These are phyloP conservation scores for Zaprionus lachaisei DNA, from an alignment of 1,140 invertebrate species.

Conservation along the genomic window DNA sequence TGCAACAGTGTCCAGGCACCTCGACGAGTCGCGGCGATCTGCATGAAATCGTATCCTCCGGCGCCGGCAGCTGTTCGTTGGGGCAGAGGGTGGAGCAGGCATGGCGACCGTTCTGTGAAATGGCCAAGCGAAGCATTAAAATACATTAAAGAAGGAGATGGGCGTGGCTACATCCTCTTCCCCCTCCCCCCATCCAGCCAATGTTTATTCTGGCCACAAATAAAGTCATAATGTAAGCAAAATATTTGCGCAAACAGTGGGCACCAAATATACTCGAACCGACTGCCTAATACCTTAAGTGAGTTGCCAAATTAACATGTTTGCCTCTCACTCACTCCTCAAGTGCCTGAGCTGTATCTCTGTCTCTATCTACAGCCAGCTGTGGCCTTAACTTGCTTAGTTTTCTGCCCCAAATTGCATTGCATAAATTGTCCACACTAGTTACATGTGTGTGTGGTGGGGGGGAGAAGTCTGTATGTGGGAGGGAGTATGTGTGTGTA, in stretches of 20 bases:
- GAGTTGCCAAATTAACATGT: constrained; percentile 62
- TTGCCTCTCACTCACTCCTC: not conserved
- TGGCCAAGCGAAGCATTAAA: constrained; percentile 56
- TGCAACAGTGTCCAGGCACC: constrained; percentile 89
- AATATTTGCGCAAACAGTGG: constrained; percentile 50
- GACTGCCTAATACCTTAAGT: constrained; percentile 25
- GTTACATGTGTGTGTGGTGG: not conserved
- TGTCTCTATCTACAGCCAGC: constrained; percentile 17
- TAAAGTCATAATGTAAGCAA: constrained; percentile 75
- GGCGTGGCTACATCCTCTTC: not conserved
- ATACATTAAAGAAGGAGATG: constrained; percentile 55
- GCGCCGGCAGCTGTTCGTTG: constrained; percentile 88
- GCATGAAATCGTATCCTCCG: constrained; percentile 85
- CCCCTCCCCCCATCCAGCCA: not conserved
- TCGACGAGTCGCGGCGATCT: constrained; percentile 88
- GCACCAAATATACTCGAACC: constrained; percentile 29
- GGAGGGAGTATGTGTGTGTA: constrained; percentile 7
- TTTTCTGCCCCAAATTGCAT: constrained; percentile 55
- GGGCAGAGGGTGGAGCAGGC: constrained; percentile 90
- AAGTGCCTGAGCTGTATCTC: constrained; percentile 17
- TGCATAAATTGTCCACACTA: constrained; percentile 56
- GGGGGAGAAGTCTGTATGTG: constrained; percentile 8
- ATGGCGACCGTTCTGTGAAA: constrained; percentile 88
- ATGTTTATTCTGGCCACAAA: constrained; percentile 62
- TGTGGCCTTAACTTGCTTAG: constrained; percentile 28